Evolutionary conservation across 2,797 vertebrate genomes (phyloP), one percentile per base, ranked within the genome.

Genomic region (Aeoliscus strigatus): DNA sequence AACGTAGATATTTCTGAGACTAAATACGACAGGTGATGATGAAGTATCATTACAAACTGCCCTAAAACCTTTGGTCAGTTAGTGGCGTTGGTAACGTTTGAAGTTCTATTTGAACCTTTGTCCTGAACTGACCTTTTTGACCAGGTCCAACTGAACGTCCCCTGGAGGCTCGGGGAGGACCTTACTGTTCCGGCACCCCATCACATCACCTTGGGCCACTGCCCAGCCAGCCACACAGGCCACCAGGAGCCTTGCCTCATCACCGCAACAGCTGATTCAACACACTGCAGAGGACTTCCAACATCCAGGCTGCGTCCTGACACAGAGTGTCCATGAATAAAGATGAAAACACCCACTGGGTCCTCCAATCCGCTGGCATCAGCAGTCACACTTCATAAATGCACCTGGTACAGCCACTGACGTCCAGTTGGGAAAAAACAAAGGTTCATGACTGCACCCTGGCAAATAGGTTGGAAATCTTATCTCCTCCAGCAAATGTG

Each of bases 181-280:
- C 86, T 99, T 97, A 81, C 93, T 98, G 81, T 91, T 97, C 91
- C 94, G 91, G 87, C 96, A 99, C 89, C 96, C 96, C 96, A 99
- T 99, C 91, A 92, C 90, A 89, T 92, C 91, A 88, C 68, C 78
- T 76, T 61, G 73, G 84, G 78, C 86, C 77, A 36, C 85, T 82
- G 83, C 79, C 83, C 62, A 75, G 82, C 84, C 63, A 79, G 77
- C 79, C 84, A 51, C 75, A 60, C 62, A 61, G 88, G 87, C 82
- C 89, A 87, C 90, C 73, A 69, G 74, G 66, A 80, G 67, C 55
- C 72, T 75, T 85, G 79, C 78, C 67, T 78, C 84, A 86, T 86
- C 80, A 80, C 82, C 52, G 55, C 83, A 55, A 72, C 64, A 70
- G 69, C 60, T 23, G 73, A 64, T 52, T 53, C 62, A 52, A 70